phyloP scores from a whole-genome alignment of 2,113 vertebrate species.

The Phodopus roborovskii region DNA sequence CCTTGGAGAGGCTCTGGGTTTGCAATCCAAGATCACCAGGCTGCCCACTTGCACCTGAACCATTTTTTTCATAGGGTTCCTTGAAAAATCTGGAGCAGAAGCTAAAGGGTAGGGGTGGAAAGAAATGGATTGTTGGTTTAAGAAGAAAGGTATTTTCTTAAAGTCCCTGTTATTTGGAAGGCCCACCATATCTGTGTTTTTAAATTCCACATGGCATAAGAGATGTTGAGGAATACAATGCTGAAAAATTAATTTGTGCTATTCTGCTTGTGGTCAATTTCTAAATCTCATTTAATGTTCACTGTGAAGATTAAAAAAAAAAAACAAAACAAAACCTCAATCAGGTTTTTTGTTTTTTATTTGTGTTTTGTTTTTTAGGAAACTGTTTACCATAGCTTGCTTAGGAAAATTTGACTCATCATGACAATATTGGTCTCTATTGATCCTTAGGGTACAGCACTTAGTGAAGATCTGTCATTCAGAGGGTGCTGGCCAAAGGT shows the following conservation, averaged over 20 bases:
- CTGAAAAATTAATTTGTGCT: background rate
- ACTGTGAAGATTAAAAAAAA: too few species aligned
- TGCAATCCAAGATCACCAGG: conserved; percentile 94
- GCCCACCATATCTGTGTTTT: background rate
- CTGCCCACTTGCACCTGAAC: conserved; percentile 94
- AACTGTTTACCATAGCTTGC: background rate
- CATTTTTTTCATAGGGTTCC: conserved; percentile 90
- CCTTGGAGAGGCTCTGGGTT: conserved; percentile 93
- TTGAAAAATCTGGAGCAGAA: conserved; percentile 94
- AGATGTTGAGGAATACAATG: background rate
- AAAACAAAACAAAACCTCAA: too few species aligned
- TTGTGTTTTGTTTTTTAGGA: background rate
- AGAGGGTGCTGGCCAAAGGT: background rate
- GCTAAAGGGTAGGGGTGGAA: conserved; percentile 86
- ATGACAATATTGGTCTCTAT: background rate
- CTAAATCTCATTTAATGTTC: background rate
- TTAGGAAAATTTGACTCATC: background rate
- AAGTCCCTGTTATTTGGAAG: background rate
- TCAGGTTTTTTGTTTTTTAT: too few species aligned
- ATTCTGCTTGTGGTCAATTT: background rate
- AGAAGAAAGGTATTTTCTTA: background rate
- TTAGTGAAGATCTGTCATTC: background rate
- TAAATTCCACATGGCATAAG: background rate
- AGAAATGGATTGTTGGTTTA: background rate
- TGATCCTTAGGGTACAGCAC: background rate